A percentile compares a stretch with the other conserved stretches of the same genome.
These are phyloP conservation scores for Coelogynopora nodosa DNA, from an alignment of 2,888 invertebrate genomes.

Conservation along the genomic window DNA sequence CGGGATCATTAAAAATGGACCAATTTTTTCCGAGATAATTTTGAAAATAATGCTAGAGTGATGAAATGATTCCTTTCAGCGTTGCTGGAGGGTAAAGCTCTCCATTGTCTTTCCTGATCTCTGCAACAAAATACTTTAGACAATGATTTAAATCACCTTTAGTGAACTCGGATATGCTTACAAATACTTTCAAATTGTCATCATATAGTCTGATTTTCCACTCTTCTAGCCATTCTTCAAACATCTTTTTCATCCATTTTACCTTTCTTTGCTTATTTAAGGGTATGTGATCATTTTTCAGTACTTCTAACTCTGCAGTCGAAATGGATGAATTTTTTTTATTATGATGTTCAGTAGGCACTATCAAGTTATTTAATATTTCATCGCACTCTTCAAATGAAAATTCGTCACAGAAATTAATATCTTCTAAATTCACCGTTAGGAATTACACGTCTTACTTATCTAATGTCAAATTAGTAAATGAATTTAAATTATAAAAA, in stretches of 20 bases:
- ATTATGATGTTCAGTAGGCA: neutral
- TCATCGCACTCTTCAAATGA: neutral
- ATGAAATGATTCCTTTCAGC: conserved; percentile 15
- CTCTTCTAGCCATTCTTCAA: conserved; percentile 1
- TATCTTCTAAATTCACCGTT: neutral
- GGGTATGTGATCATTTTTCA: conserved; percentile 7
- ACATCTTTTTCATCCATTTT: conserved; percentile 25
- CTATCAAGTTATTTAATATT: neutral
- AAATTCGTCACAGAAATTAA: neutral
- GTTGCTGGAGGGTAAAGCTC: conserved; percentile 26
- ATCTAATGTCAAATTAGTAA: neutral
- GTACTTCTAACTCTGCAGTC: neutral
- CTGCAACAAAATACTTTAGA: conserved; percentile 32
- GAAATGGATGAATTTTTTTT: neutral
- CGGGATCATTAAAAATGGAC: conserved; percentile 16
- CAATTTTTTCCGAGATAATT: neutral
- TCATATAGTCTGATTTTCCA: neutral
- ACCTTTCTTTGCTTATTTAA: conserved; percentile 21
- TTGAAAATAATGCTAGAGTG: neutral
- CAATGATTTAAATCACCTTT: conserved; percentile 29
- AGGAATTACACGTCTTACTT: neutral
- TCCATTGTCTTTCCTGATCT: conserved; percentile 14
- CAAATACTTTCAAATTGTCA: neutral
- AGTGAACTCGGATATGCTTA: neutral
- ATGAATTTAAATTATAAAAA: neutral